phyloP scores from a whole-genome alignment of 2,888 invertebrate species.

The Rhamphomyia laevipes region DNA sequence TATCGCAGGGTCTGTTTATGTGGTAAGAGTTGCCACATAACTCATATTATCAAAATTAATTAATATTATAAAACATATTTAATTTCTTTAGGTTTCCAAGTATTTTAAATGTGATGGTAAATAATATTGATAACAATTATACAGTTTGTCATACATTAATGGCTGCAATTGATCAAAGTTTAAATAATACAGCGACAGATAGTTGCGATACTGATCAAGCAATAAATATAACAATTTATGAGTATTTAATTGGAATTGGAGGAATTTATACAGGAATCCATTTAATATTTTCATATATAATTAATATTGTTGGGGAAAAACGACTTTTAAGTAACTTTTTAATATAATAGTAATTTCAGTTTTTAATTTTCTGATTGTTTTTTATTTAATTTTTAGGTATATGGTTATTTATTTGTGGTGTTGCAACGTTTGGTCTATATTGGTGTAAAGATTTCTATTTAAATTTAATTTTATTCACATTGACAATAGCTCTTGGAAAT shows the following conservation, averaged over 20 bases:
- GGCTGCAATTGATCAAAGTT: constrained; percentile 12
- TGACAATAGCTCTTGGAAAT: constrained; percentile 41
- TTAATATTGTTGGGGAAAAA: constrained; percentile 46
- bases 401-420: constrained; percentile 39
- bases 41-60: background rate
- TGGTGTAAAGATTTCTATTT: constrained; percentile 43
- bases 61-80: background rate
- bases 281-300: constrained; percentile 49
- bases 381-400: background rate
- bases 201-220: background rate
- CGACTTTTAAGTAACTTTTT: constrained; percentile 38
- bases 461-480: constrained; percentile 44
- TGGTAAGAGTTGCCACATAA: constrained; percentile 20
- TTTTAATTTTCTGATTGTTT: background rate
- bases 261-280: constrained; percentile 52
- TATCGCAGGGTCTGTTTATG: constrained; percentile 33
- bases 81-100: constrained; percentile 26
- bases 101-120: constrained; percentile 27
- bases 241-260: constrained; percentile 55
- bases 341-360: background rate
- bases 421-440: constrained; percentile 46
- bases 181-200: constrained; percentile 34
- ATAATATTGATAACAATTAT: constrained; percentile 32
- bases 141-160: constrained; percentile 18
- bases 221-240: constrained; percentile 50